These are phyloP conservation scores for Heliconius aoede DNA, from an alignment of 2,888 invertebrate species.

Conservation along the genomic window DNA sequence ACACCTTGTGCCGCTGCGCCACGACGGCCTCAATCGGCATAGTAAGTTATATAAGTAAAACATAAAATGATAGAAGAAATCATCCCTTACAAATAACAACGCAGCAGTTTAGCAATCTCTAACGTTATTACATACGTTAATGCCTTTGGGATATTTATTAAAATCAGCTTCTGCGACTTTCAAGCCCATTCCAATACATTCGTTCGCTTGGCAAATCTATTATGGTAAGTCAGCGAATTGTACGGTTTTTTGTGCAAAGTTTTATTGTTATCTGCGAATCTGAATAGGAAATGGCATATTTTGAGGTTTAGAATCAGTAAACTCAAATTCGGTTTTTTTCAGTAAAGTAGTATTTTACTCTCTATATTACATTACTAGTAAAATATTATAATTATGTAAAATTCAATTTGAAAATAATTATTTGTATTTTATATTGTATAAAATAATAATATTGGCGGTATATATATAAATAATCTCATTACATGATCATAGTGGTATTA, in stretches of 20 bases:
- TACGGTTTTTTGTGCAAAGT: conserved; percentile 30
- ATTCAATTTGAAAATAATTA: too few species aligned
- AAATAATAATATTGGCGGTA: too few species aligned
- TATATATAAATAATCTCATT: too few species aligned
- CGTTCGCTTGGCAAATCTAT: conserved; percentile 20
- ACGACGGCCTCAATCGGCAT: too few species aligned
- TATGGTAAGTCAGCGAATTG: conserved; percentile 22
- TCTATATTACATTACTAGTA: too few species aligned
- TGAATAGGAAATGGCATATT: conserved; percentile 24
- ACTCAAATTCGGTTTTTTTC: too few species aligned
- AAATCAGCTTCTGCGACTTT: conserved; percentile 14
- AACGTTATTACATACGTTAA: not conserved
- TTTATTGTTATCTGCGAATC: conserved; percentile 20
- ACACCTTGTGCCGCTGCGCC: too few species aligned
- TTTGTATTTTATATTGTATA: too few species aligned
- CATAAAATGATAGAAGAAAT: too few species aligned
- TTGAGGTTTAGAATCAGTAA: not conserved
- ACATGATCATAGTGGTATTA: too few species aligned
- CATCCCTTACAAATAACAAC: not conserved
- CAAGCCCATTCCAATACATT: conserved; percentile 13
- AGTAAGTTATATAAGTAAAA: too few species aligned
- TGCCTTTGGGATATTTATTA: conserved; percentile 15
- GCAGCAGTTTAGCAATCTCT: not conserved
- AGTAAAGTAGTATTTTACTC: not conserved
- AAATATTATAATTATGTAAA: too few species aligned